phyloP scores from a whole-genome alignment of 2,888 invertebrate genomes.

The Sphecodes monilicornis region DNA sequence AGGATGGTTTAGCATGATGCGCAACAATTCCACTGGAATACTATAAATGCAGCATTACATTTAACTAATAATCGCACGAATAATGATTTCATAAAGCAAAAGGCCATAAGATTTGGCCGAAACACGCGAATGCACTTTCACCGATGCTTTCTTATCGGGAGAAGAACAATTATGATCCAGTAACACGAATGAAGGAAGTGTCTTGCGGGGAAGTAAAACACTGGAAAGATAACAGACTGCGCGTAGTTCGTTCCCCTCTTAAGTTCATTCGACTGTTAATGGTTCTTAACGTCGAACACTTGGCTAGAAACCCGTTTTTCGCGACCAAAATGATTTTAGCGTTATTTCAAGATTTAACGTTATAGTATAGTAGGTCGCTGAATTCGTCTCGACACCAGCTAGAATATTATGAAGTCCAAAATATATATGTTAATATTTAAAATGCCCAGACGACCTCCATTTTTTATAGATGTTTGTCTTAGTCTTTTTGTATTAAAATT shows the following conservation, averaged over 20 bases:
- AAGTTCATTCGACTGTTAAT: not conserved
- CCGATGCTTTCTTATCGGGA: slow-evolving; percentile 40
- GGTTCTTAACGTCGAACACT: not conserved
- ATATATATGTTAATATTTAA: too few relatives aligned
- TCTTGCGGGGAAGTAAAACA: not conserved
- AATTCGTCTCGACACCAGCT: too few relatives aligned
- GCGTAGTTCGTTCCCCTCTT: not conserved
- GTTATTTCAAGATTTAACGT: too few relatives aligned
- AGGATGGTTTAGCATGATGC: too few relatives aligned
- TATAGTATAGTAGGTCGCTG: too few relatives aligned
- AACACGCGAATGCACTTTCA: slow-evolving; percentile 49
- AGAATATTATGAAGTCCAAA: too few relatives aligned
- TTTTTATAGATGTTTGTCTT: too few relatives aligned
- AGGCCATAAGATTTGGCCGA: not conserved
- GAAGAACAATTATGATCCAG: slow-evolving; percentile 21
- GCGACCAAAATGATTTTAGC: too few relatives aligned
- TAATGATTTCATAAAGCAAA: not conserved
- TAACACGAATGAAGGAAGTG: slow-evolving; percentile 23
- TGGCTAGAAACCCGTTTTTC: too few relatives aligned
- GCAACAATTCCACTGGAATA: too few relatives aligned
- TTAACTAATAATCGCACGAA: not conserved
- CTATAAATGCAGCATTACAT: not conserved
- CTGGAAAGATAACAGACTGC: not conserved
- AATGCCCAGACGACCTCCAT: too few relatives aligned
- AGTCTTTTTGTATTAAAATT: too few relatives aligned